Conservation (phyloP, 2,888 invertebrate species). For the Chymomyza procnemis region DNA sequence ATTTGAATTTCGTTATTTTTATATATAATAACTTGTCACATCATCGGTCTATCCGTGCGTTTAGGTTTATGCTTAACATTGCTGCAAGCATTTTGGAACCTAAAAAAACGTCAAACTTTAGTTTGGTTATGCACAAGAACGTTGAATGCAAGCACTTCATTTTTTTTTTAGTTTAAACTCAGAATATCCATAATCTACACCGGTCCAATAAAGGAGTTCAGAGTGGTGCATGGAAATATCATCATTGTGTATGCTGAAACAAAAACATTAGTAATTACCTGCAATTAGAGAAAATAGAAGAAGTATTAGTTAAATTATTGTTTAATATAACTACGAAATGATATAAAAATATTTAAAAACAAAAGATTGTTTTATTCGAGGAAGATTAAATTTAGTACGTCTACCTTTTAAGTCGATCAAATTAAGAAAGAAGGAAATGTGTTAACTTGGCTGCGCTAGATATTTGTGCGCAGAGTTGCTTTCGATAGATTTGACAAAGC, state of each 20-base stretch:
- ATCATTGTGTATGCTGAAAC: constrained; percentile 48
- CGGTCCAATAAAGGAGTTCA: constrained; percentile 44
- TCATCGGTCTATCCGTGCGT: constrained; percentile 82
- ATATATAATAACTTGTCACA: constrained; percentile 84
- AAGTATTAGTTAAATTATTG: constrained; percentile 1
- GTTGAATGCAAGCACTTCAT: not conserved
- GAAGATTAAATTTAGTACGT: constrained; percentile 27
- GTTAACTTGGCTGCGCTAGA: constrained; percentile 26
- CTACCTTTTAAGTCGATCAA: constrained; percentile 55
- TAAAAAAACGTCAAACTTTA: constrained; percentile 14
- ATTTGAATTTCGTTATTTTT: constrained; percentile 78
- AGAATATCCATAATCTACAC: constrained; percentile 52
- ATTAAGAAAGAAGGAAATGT: constrained; percentile 52
- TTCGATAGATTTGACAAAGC: not conserved
- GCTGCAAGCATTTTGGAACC: constrained; percentile 31
- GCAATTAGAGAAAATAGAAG: constrained; percentile 11
- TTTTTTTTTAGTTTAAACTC: not conserved
- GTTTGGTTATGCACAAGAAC: not conserved
- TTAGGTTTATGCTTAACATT: constrained; percentile 32
- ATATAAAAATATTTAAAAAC: not conserved
- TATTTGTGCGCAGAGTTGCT: constrained; percentile 6
- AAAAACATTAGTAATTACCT: constrained; percentile 11
- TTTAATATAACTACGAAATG: not conserved
- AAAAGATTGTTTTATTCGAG: not conserved
- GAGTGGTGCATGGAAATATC: constrained; percentile 75